Conservation (phyloP, 2,888 invertebrate species). For the Mythimna lalbum region DNA sequence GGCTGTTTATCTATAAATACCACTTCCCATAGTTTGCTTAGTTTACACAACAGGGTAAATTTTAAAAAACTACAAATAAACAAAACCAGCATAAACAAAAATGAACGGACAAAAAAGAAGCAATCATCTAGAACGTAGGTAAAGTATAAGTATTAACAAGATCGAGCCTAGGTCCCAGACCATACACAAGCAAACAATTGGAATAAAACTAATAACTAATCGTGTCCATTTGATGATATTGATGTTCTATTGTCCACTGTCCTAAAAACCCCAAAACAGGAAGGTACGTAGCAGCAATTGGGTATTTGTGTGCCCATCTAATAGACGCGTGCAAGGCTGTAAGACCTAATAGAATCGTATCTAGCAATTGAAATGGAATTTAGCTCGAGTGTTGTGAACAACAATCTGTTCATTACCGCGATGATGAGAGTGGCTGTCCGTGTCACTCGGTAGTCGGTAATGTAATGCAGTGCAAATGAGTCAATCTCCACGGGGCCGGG, state of each 20-base stretch:
- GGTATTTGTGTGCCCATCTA: slow-evolving; percentile 29
- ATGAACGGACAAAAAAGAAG: not conserved
- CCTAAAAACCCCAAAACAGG: slow-evolving; percentile 27
- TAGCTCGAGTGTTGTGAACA: slow-evolving; percentile 72
- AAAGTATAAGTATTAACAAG: not conserved
- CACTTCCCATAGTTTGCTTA: no score
- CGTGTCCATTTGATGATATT: slow-evolving; percentile 32
- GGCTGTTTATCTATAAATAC: no score
- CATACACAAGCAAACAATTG: slow-evolving; percentile 8
- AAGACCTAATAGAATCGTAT: slow-evolving; percentile 55
- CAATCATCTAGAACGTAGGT: not conserved
- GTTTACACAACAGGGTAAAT: no score
- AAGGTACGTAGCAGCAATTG: slow-evolving; percentile 22
- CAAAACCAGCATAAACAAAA: no score
- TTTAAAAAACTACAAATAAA: no score
- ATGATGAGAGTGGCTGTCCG: slow-evolving; percentile 89
- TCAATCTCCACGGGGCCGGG: slow-evolving; percentile 87
- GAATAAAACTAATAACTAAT: slow-evolving; percentile 28
- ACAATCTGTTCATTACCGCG: slow-evolving; percentile 83
- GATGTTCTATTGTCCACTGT: slow-evolving; percentile 41
- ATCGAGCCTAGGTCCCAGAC: not conserved
- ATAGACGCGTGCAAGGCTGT: slow-evolving; percentile 37
- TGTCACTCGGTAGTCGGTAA: slow-evolving; percentile 89
- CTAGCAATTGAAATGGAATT: slow-evolving; percentile 68
- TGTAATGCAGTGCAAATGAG: slow-evolving; percentile 91